Conservation (phyloP, 2,888 invertebrate species). For the Hypercompe scribonia region DNA sequence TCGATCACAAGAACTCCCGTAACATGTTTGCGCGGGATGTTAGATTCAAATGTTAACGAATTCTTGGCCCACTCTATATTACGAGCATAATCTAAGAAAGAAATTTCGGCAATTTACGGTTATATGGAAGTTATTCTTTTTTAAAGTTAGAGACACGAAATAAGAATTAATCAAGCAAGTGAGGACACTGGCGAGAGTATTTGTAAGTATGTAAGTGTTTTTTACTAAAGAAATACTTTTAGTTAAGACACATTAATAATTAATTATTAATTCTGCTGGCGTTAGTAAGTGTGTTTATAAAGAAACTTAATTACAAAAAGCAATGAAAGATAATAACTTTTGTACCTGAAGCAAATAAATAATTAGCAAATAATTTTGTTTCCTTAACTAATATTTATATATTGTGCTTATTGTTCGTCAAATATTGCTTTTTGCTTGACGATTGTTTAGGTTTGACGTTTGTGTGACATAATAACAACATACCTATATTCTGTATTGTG, state of each 20-base stretch:
- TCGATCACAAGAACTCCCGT: no score
- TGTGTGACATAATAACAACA: neutral
- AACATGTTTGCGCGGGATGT: no score
- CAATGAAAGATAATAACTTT: neutral
- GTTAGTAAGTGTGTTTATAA: neutral
- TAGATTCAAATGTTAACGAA: no score
- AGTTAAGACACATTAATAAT: neutral
- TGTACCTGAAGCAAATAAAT: neutral
- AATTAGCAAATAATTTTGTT: neutral
- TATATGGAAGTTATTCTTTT: no score
- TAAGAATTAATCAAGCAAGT: no score
- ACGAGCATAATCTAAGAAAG: no score
- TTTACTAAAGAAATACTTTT: neutral
- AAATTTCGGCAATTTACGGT: no score
- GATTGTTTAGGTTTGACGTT: neutral
- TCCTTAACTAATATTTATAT: neutral
- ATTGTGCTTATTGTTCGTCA: neutral
- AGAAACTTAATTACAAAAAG: neutral
- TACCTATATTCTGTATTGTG: no score
- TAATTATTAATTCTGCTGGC: conserved; percentile 1
- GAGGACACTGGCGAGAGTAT: no score
- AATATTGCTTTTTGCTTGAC: neutral
- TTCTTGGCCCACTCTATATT: no score
- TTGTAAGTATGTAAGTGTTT: no score
- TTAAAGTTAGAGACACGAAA: no score